These are phyloP conservation scores for Tenthredo amoena DNA, from an alignment of 2,888 invertebrate genomes.

Conservation along the genomic window DNA sequence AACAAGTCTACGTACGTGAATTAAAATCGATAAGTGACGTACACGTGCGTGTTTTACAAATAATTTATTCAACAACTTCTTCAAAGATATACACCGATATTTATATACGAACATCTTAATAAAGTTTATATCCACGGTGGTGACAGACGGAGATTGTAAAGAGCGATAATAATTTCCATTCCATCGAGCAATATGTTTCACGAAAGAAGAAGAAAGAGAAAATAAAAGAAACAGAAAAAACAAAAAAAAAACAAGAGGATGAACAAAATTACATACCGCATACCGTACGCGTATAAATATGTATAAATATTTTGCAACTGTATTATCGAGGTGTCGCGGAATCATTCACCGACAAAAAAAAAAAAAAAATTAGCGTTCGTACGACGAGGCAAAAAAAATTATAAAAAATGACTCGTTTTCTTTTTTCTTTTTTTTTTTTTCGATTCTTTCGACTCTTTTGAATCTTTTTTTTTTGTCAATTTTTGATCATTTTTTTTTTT, in stretches of 20 bases:
- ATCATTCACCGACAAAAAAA: neutral
- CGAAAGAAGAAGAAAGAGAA: neutral
- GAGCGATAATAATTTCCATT: neutral
- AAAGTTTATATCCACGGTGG: neutral
- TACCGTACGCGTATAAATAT: too few species aligned
- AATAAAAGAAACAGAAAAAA: neutral
- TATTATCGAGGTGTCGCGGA: too few species aligned
- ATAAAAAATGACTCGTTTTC: neutral
- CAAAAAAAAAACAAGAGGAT: too few species aligned
- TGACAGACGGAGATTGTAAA: constrained; percentile 1
- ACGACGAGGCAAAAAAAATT: neutral
- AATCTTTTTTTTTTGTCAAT: neutral
- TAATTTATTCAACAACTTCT: neutral
- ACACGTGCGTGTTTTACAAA: neutral
- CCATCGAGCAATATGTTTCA: neutral
- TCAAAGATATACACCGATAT: neutral
- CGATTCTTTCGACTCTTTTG: neutral
- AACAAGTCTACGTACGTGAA: too few species aligned
- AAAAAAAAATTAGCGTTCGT: neutral
- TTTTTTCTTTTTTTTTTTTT: neutral
- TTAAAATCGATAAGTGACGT: neutral
- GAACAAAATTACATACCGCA: neutral
- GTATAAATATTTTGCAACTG: too few species aligned
- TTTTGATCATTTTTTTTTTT: neutral
- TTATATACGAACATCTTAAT: neutral